Evolutionary conservation across 2,113 vertebrate genomes (phyloP).

Genomic region (Psettodes erumei): DNA sequence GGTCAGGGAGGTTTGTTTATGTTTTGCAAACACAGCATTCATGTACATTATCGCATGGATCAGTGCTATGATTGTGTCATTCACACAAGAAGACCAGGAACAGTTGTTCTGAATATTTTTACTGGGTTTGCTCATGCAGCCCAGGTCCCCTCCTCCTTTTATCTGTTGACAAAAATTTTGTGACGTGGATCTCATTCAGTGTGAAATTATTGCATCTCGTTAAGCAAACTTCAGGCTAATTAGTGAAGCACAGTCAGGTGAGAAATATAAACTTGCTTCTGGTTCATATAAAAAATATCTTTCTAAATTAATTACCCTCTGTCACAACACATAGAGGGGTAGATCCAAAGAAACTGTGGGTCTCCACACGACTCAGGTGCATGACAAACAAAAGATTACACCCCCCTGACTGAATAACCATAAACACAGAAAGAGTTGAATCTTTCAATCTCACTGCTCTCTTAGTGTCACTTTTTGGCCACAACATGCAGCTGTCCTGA

Average conservation of each 20-base stretch:
- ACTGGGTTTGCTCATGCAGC: conserved; percentile 45
- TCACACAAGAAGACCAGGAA: conserved; percentile 31
- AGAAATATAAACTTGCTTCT: not conserved
- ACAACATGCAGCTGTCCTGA: too few species aligned
- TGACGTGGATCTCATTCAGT: conserved; percentile 34
- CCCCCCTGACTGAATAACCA: not conserved
- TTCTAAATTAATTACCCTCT: not conserved
- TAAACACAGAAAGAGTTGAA: too few species aligned
- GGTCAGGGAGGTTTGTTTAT: conserved; percentile 50
- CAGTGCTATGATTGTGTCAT: conserved; percentile 40
- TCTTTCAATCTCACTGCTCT: too few species aligned
- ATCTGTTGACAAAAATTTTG: conserved; percentile 31
- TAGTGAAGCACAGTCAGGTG: conserved; percentile 18
- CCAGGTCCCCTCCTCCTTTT: conserved; percentile 26
- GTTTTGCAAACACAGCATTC: conserved; percentile 59
- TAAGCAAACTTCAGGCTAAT: conserved; percentile 24
- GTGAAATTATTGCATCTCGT: conserved; percentile 24
- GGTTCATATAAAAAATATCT: not conserved
- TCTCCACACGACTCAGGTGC: not conserved
- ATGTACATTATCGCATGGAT: conserved; percentile 39
- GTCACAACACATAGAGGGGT: not conserved
- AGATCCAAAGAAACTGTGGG: not conserved
- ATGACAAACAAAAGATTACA: not conserved
- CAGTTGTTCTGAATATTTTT: conserved; percentile 42
- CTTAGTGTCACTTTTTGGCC: too few species aligned